phyloP scores from a whole-genome alignment of 2,888 invertebrate genomes.

The Chorisops tibialis region DNA sequence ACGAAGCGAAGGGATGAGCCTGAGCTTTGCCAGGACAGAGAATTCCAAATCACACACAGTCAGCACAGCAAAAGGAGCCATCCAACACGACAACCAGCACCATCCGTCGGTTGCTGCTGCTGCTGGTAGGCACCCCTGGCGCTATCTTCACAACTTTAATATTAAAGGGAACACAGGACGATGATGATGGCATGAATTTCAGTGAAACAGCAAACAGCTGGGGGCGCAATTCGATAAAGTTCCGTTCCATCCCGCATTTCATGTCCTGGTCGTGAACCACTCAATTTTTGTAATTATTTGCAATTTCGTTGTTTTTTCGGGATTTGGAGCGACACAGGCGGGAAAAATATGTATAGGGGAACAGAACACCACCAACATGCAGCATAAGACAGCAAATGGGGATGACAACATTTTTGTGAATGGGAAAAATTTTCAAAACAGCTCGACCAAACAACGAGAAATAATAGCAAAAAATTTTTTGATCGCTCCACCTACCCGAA shows the following conservation, averaged over 20 bases:
- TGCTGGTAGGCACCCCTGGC: neutral
- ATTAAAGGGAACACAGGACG: constrained; percentile 22
- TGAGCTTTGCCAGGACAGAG: too few species aligned
- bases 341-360: constrained; percentile 10
- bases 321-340: neutral
- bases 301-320: constrained; percentile 20
- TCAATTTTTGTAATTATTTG: constrained; percentile 32
- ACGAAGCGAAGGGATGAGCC: too few species aligned
- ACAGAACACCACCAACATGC: neutral
- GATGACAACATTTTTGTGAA: constrained; percentile 17
- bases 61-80: too few species aligned
- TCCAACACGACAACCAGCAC: too few species aligned
- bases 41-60: too few species aligned
- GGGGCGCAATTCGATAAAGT: constrained; percentile 22
- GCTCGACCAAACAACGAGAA: constrained; percentile 5
- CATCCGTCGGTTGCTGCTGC: neutral
- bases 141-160: constrained; percentile 14
- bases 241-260: constrained; percentile 13
- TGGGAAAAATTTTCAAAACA: neutral
- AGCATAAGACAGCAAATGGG: constrained; percentile 2
- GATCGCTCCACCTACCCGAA: constrained; percentile 22
- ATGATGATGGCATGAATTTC: neutral
- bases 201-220: constrained; percentile 12
- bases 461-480: constrained; percentile 13
- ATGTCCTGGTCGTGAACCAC: constrained; percentile 20